Evolutionary conservation across 2,888 invertebrate genomes (phyloP).

Genomic region (Diploptera punctata): DNA sequence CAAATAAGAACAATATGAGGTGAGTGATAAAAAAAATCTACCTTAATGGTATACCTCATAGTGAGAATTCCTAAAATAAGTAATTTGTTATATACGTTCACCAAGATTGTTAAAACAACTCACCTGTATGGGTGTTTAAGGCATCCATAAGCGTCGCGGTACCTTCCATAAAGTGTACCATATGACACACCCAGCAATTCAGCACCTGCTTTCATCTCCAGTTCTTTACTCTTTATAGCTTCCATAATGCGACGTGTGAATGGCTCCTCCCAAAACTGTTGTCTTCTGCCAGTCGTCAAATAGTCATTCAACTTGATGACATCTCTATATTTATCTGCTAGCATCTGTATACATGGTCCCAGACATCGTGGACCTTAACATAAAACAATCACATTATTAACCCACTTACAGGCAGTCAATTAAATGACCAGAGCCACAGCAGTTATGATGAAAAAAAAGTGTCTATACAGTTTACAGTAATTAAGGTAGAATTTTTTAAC

Average conservation of each 20-base stretch:
- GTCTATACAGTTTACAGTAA: no score
- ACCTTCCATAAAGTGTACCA: constrained; percentile 88
- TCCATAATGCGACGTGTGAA: constrained; percentile 90
- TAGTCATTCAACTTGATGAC: constrained; percentile 89
- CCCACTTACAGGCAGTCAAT: no score
- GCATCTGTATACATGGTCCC: constrained; percentile 30
- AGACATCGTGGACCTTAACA: neutral
- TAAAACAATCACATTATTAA: no score
- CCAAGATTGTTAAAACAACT: no score
- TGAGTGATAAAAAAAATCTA: no score
- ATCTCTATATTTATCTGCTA: constrained; percentile 59
- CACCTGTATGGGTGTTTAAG: constrained; percentile 87
- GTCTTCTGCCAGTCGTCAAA: constrained; percentile 81
- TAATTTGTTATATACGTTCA: no score
- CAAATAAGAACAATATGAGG: no score
- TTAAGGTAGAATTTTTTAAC: no score
- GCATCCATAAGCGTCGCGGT: constrained; percentile 88
- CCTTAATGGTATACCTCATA: no score
- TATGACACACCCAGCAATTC: constrained; percentile 90
- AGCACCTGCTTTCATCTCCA: constrained; percentile 93
- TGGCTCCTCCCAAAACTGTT: constrained; percentile 93
- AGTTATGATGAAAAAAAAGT: no score
- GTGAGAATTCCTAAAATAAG: no score
- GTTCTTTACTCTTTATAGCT: constrained; percentile 86
- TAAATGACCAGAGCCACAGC: no score